These are phyloP conservation scores for Hemistola chrysoprasaria DNA, from an alignment of 2,888 invertebrate genomes.

Conservation along the genomic window DNA sequence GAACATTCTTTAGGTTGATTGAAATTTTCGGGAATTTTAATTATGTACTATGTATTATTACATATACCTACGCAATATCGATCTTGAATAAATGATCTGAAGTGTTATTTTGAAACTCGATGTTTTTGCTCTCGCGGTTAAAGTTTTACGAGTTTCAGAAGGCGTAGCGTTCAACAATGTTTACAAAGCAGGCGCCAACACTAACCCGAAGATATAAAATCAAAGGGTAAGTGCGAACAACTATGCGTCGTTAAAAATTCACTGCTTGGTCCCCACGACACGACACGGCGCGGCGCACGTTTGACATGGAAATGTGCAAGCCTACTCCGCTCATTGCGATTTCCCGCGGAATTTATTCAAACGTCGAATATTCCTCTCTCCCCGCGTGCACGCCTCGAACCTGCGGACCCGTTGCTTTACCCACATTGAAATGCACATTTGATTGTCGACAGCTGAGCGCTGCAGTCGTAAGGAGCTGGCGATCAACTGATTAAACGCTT, in stretches of 20 bases:
- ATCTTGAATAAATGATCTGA: too few species aligned
- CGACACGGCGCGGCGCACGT: slow-evolving; percentile 46
- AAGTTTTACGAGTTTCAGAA: not conserved
- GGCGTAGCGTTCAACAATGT: not conserved
- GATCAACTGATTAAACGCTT: slow-evolving; percentile 33
- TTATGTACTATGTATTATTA: too few species aligned
- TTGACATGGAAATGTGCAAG: slow-evolving; percentile 75
- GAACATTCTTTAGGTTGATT: slow-evolving; percentile 24
- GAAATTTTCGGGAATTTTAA: slow-evolving; percentile 26
- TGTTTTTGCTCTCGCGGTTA: not conserved
- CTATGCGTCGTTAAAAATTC: slow-evolving; percentile 64
- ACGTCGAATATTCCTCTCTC: slow-evolving; percentile 38
- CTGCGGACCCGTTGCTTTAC: slow-evolving; percentile 36
- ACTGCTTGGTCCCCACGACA: slow-evolving; percentile 43
- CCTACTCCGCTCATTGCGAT: slow-evolving; percentile 57
- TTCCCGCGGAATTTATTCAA: slow-evolving; percentile 64
- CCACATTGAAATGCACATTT: slow-evolving; percentile 69
- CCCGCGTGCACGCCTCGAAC: slow-evolving; percentile 31
- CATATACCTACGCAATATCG: too few species aligned
- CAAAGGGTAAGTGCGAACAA: slow-evolving; percentile 24
- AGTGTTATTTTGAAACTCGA: too few species aligned
- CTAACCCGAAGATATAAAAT: slow-evolving; percentile 10
- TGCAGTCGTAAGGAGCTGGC: slow-evolving; percentile 38
- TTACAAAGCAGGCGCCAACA: not conserved
- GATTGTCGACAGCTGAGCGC: slow-evolving; percentile 49